phyloP scores from a whole-genome alignment of 2,113 vertebrate genomes.

The Donacobius atricapilla region DNA sequence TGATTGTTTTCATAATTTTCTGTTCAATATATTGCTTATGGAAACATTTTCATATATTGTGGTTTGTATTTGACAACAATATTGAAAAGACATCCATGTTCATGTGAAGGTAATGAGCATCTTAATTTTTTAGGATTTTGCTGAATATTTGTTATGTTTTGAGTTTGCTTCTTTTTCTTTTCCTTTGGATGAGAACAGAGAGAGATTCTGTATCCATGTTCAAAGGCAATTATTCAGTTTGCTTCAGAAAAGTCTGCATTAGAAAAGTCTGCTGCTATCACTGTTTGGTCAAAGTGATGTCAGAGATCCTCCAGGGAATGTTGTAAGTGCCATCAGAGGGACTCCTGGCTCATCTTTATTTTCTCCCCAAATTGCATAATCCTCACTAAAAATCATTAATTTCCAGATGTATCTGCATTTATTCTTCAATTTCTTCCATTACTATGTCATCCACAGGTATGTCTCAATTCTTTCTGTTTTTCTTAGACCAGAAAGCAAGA shows the following conservation, averaged over 20 bases:
- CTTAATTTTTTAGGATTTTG: background rate
- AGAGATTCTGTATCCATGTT: background rate
- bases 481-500: background rate
- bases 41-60: background rate
- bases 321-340: background rate
- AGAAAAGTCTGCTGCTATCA: background rate
- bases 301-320: background rate
- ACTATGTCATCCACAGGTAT: background rate
- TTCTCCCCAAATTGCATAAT: background rate
- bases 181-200: background rate
- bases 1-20: constrained; percentile 30
- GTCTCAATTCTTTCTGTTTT: background rate
- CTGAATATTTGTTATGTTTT: background rate
- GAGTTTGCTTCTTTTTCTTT: background rate
- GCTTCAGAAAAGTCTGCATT: background rate
- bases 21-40: constrained; percentile 2
- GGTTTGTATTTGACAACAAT: background rate
- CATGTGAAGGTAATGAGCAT: background rate
- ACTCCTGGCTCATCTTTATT: background rate
- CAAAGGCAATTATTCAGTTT: background rate
- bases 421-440: background rate
- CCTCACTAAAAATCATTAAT: background rate
- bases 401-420: background rate
- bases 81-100: background rate
- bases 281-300: background rate